A percentile compares a stretch with the other conserved stretches of the same genome.
These are phyloP conservation scores for Drosophila longiperda DNA, from an alignment of 2,888 invertebrate species.

Conservation along the genomic window DNA sequence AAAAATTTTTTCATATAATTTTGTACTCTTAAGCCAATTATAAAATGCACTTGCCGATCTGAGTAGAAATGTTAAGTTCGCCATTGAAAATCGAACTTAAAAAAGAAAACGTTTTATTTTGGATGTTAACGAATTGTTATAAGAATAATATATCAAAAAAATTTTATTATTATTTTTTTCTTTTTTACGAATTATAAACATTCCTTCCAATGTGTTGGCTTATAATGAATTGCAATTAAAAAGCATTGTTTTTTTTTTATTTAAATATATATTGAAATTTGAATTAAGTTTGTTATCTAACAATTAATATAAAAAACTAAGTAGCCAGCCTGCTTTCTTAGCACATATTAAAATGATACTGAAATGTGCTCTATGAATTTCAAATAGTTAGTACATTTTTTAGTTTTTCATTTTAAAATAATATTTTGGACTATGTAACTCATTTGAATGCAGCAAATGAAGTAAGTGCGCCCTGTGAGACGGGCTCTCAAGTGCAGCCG, in stretches of 20 bases:
- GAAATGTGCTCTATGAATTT: not conserved
- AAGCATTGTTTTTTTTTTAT: not conserved
- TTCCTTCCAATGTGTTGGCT: too few species aligned
- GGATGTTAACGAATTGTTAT: not conserved
- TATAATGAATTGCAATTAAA: not conserved
- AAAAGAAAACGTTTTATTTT: not conserved
- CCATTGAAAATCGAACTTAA: not conserved
- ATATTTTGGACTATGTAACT: not conserved
- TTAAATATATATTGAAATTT: too few species aligned
- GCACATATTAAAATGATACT: not conserved
- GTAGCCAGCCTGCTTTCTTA: rapidly evolving
- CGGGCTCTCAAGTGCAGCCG: slow-evolving; percentile 44
- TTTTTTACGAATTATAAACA: not conserved
- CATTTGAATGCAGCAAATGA: not conserved
- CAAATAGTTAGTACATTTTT: not conserved
- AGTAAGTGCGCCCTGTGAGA: slow-evolving; percentile 9
- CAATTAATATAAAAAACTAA: not conserved
- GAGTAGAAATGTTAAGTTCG: rapidly evolving
- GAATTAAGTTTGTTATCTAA: not conserved
- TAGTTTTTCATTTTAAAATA: not conserved
- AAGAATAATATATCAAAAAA: too few species aligned
- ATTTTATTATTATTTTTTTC: not conserved
- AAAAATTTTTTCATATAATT: not conserved
- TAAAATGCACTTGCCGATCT: not conserved
- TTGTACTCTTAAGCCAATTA: not conserved